Percentiles rank a stretch among this genome's conserved stretches.
Evolutionary conservation across 2,113 vertebrate species (phyloP).

Genomic region (Ptilorrhoa leucosticta): DNA sequence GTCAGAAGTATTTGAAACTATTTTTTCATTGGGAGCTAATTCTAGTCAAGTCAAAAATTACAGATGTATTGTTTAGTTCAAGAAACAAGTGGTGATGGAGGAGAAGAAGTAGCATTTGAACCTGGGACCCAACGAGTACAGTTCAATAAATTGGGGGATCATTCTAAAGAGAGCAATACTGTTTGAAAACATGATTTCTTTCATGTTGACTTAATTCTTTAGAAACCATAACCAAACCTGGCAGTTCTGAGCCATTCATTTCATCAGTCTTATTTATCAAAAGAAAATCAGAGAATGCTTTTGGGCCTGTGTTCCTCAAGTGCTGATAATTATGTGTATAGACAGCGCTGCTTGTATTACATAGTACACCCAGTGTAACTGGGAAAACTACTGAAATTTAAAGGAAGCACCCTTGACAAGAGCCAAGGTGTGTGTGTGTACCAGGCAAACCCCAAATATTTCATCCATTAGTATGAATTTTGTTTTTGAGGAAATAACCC

Average conservation of each 20-base stretch:
- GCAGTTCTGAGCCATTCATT: slow-evolving; percentile 63
- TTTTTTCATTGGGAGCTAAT: slow-evolving; percentile 53
- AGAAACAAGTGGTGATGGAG: slow-evolving; percentile 67
- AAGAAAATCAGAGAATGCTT: slow-evolving; percentile 55
- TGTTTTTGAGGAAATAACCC: slow-evolving; percentile 2
- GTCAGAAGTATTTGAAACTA: slow-evolving; percentile 49
- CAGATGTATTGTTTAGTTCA: slow-evolving; percentile 56
- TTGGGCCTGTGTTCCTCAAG: slow-evolving; percentile 59
- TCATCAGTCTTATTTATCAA: slow-evolving; percentile 63
- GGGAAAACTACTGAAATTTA: slow-evolving; percentile 44
- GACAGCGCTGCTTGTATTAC: slow-evolving; percentile 11
- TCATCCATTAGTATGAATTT: slow-evolving; percentile 26
- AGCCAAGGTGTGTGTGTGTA: background rate
- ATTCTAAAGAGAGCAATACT: slow-evolving; percentile 48
- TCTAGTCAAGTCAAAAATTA: slow-evolving; percentile 65
- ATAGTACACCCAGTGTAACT: background rate
- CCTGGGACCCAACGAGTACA: slow-evolving; percentile 36
- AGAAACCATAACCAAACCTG: slow-evolving; percentile 59
- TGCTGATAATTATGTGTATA: slow-evolving; percentile 56
- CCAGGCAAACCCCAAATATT: background rate
- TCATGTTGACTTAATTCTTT: slow-evolving; percentile 67
- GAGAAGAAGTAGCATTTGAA: slow-evolving; percentile 68
- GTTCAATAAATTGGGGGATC: slow-evolving; percentile 56
- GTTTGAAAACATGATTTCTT: slow-evolving; percentile 62
- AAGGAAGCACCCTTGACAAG: background rate